Conservation (phyloP, 1,140 invertebrate species). For the Drosophila truncata region DNA sequence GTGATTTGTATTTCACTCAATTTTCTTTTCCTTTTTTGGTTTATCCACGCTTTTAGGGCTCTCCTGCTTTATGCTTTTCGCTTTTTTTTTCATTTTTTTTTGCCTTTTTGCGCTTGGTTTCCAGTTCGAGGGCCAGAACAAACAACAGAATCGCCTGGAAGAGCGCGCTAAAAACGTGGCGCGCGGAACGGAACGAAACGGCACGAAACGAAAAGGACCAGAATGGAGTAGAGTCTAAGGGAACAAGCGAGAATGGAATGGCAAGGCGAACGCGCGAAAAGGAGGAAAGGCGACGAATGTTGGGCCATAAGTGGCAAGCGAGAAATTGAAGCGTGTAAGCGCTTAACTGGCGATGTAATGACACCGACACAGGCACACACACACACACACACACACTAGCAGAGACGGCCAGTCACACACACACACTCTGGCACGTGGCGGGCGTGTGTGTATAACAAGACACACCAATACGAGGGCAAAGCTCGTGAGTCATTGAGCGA, state of each 20-base stretch:
- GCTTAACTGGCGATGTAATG: slow-evolving; percentile 78
- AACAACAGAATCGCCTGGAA: slow-evolving; percentile 43
- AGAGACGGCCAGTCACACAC: slow-evolving; percentile 15
- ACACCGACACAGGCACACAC: slow-evolving; percentile 46
- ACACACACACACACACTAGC: slow-evolving; percentile 2
- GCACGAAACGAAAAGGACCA: slow-evolving; percentile 20
- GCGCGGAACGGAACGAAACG: slow-evolving; percentile 26
- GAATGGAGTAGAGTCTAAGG: slow-evolving; percentile 6
- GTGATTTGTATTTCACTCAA: slow-evolving; percentile 23
- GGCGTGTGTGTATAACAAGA: slow-evolving; percentile 39
- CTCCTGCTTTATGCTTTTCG: slow-evolving; percentile 14
- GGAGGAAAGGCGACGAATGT: slow-evolving; percentile 64
- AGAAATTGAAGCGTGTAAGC: slow-evolving; percentile 83
- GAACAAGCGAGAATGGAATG: slow-evolving; percentile 17
- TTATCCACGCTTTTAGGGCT: slow-evolving; percentile 5
- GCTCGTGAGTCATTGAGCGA: slow-evolving; percentile 44
- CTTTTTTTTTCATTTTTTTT: neutral
- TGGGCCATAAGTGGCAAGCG: slow-evolving; percentile 68
- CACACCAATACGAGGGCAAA: slow-evolving; percentile 37
- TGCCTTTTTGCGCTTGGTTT: slow-evolving; percentile 29
- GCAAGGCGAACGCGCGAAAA: slow-evolving; percentile 29
- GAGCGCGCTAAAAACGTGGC: slow-evolving; percentile 48
- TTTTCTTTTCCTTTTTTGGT: slow-evolving; percentile 26
- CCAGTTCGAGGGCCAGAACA: slow-evolving; percentile 46
- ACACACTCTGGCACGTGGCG: slow-evolving; percentile 7